Base-by-base conservation (phyloP, 1,140 invertebrate genomes). In the Druon quercuslanigerum region DNA sequence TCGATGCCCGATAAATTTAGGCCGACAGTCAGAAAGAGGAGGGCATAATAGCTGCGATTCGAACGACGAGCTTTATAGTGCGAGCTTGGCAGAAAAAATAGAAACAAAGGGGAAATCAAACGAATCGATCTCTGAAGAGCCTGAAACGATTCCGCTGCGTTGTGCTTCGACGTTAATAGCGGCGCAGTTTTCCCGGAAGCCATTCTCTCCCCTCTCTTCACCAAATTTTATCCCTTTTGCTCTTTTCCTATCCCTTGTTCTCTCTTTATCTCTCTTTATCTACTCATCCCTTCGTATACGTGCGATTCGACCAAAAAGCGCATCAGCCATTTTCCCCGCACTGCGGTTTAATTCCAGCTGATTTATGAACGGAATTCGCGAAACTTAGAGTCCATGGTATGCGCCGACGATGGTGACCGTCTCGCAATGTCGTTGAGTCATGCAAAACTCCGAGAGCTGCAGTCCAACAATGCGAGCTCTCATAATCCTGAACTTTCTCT, bases 321-420 rank as follows among this genome's bases (percentile, higher is more conserved):
- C 79, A 79, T 81, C 79, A 81, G 76, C 79, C 82, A 83, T 81
- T 81, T 83, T 79, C 75, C 74, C 78, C 72, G 82, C 79, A 78
- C 20, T 81, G 79, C 78, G 82, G 79, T 83, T 81, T 81, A 83
- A 81, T 83, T 83, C 82, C 74, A 50, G 75, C 72, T 83, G 82
- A 83, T 83, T 81, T 83, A 83, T 81, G 76, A 79, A 79, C 78
- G 76, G 74, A 75, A 83, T 83, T 83, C 57, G 78, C 70, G 73
- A 79, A 81, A 79, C 79, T 83, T 79, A 75, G 79, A 76, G 78
- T 72, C 79, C 72, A 40, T 40, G 51, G 46, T 66, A 52, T 74
- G 57, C 20, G 20, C 46, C 74, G 60, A 33, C 46, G 50, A 51
- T 66, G 76, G 74, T 83, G 79, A 79, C 79, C 79, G 79, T 77